Base-by-base conservation (phyloP, 2,888 invertebrate species). In the Phorcus lineatus region DNA sequence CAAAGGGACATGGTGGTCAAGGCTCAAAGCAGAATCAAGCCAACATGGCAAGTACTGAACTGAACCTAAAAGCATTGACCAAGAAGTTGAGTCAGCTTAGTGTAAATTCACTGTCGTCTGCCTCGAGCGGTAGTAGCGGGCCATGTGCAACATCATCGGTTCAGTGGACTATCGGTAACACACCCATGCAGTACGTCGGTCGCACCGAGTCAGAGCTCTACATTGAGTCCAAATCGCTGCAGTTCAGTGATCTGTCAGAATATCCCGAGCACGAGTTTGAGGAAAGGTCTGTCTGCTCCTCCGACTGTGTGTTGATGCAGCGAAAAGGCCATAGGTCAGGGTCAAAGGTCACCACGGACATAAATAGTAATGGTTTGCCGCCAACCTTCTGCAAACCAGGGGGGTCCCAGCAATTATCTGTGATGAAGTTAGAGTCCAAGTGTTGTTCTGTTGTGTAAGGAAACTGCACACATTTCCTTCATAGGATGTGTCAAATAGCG, bases 371-470 rank as follows among this genome's bases (percentile, higher is more conserved):
- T 82, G 86, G 87, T 77, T 82, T 84, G 13, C 67, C 80, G 57
- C 79, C 83, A 13, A 80, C 79, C 74, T 84, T 76, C 54, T 88
- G 87, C 81, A 88, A 88, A 70, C 78, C 83, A 62, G 81, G 85
- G 17, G 79, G 82, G 54, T 80, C 83, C 36, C 80, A 84, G 11
- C 40, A 52, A 24, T 19, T 74, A 52, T 22, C 79, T 22, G 82
- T 85, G 19, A 83, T 87, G 16, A 86, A 87, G 74, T 81, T 88
- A 19, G 89, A 89, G 77, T 88, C 89, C 54, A 91, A 89, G 81
- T 91, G 91, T 81, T 91, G 91, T 80, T 90, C 91, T 55, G 86
- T 91, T 16, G 88, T 91, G 57, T 91, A 80, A 28, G 47, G 11
- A 47, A 47, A 13, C 11, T 47, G 9, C 11, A 47, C 47, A 47